phyloP scores from a whole-genome alignment of 2,113 vertebrate genomes.

The Odontesthes bonariensis region DNA sequence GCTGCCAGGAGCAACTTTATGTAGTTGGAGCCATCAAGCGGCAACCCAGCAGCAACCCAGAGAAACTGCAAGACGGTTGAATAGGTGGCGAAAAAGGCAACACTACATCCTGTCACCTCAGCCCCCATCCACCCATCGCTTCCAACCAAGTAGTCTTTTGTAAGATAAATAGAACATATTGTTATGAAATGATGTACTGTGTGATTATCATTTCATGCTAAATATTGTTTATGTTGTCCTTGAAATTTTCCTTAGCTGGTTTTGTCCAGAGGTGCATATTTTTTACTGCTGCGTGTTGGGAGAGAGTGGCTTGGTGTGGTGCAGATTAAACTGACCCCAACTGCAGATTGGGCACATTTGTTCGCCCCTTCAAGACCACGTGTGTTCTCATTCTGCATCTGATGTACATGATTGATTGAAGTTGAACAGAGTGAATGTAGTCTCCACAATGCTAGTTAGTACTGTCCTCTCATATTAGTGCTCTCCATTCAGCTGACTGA shows the following conservation, averaged over 20 bases:
- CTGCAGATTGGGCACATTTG: background rate
- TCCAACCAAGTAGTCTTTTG: slow-evolving; percentile 70
- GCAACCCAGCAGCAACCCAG: background rate
- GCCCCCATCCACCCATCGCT: slow-evolving; percentile 21
- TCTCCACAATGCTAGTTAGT: slow-evolving; percentile 45
- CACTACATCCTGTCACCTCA: slow-evolving; percentile 43
- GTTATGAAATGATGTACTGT: slow-evolving; percentile 72
- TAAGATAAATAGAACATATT: slow-evolving; percentile 64
- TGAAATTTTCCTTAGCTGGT: slow-evolving; percentile 46
- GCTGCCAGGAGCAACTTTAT: slow-evolving; percentile 25
- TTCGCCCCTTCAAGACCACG: background rate
- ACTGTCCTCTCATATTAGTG: slow-evolving; percentile 35
- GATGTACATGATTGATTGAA: slow-evolving; percentile 52
- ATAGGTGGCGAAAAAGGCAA: slow-evolving; percentile 38
- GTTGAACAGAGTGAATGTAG: slow-evolving; percentile 66
- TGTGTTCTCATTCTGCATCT: slow-evolving; percentile 32
- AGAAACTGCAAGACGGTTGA: slow-evolving; percentile 18
- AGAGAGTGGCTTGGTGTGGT: slow-evolving; percentile 4
- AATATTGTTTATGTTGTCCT: slow-evolving; percentile 49
- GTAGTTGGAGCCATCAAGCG: slow-evolving; percentile 11
- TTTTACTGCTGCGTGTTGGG: slow-evolving; percentile 51
- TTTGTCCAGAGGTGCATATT: slow-evolving; percentile 39
- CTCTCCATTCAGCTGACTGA: slow-evolving; percentile 42
- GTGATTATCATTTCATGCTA: slow-evolving; percentile 76
- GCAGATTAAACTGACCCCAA: slow-evolving; percentile 31